A percentile compares a stretch with the other conserved stretches of the same genome.
Evolutionary conservation across 2,888 invertebrate genomes (phyloP).

Genomic region (Agrochola litura): DNA sequence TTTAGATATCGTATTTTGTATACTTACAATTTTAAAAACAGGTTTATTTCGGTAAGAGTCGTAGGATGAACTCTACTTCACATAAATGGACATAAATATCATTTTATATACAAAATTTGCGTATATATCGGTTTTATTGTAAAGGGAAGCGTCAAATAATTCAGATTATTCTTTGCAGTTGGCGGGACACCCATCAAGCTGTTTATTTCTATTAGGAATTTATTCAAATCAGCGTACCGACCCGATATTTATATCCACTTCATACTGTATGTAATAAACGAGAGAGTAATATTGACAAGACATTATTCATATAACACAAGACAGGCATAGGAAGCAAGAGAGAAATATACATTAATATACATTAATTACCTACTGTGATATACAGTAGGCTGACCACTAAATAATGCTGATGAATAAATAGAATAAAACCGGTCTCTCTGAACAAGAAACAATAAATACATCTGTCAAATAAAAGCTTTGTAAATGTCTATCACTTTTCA

Average conservation of each 20-base stretch:
- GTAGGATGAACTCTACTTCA: slow-evolving; percentile 22
- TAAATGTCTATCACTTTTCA: slow-evolving; percentile 35
- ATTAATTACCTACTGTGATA: slow-evolving; percentile 23
- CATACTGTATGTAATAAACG: slow-evolving; percentile 52
- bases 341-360: slow-evolving; percentile 22
- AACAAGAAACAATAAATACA: slow-evolving; percentile 11
- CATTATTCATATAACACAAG: slow-evolving; percentile 16
- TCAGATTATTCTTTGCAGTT: slow-evolving; percentile 69
- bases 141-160: slow-evolving; percentile 68
- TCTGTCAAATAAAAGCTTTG: slow-evolving; percentile 11
- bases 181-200: slow-evolving; percentile 57
- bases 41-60: slow-evolving; percentile 1
- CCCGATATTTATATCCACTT: slow-evolving; percentile 62
- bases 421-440: neutral
- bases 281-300: slow-evolving; percentile 63
- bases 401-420: slow-evolving; percentile 3
- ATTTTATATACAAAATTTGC: slow-evolving; percentile 56
- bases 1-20: slow-evolving; percentile 16
- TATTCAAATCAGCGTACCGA: slow-evolving; percentile 73
- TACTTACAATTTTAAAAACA: slow-evolving; percentile 34
- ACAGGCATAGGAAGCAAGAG: neutral
- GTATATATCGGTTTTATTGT: slow-evolving; percentile 62
- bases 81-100: slow-evolving; percentile 40
- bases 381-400: slow-evolving; percentile 14
- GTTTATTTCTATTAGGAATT: slow-evolving; percentile 72